Conservation (phyloP, 2,888 invertebrate species). For the Gonocerus acuteangulatus region DNA sequence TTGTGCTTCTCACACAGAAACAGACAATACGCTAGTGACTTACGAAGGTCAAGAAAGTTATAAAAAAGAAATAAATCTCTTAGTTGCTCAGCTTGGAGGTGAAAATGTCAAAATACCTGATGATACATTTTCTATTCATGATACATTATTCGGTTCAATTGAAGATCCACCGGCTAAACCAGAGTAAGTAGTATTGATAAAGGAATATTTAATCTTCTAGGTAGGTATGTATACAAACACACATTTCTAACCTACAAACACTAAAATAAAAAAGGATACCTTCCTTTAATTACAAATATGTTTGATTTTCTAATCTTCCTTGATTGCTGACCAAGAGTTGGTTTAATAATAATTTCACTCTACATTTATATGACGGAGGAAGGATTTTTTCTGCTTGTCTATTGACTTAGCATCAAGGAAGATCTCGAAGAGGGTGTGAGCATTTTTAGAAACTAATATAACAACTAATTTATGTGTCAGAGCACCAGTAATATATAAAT, state of each 20-base stretch:
- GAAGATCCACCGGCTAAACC: conserved; percentile 3
- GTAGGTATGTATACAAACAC: not conserved
- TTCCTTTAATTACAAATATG: too few species aligned
- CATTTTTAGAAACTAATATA: too few species aligned
- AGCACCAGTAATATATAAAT: too few species aligned
- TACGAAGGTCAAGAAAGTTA: conserved; percentile 34
- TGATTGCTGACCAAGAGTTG: too few species aligned
- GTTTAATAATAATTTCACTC: too few species aligned
- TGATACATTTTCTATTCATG: conserved; percentile 30
- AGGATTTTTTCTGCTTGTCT: too few species aligned
- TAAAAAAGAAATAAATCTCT: conserved; percentile 35
- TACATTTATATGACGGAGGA: too few species aligned
- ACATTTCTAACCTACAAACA: not conserved
- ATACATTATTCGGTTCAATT: conserved; percentile 26
- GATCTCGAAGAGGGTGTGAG: too few species aligned
- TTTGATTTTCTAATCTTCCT: too few species aligned
- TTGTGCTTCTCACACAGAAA: conserved; percentile 27
- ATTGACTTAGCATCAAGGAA: too few species aligned
- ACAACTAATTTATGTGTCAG: too few species aligned
- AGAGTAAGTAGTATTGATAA: not conserved
- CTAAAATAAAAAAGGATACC: too few species aligned
- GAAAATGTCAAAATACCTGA: conserved; percentile 28
- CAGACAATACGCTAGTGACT: conserved; percentile 20
- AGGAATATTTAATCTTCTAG: not conserved
- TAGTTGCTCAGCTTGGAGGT: conserved; percentile 36